phyloP scores from a whole-genome alignment of 2,113 vertebrate species.

The Eonycteris spelaea region DNA sequence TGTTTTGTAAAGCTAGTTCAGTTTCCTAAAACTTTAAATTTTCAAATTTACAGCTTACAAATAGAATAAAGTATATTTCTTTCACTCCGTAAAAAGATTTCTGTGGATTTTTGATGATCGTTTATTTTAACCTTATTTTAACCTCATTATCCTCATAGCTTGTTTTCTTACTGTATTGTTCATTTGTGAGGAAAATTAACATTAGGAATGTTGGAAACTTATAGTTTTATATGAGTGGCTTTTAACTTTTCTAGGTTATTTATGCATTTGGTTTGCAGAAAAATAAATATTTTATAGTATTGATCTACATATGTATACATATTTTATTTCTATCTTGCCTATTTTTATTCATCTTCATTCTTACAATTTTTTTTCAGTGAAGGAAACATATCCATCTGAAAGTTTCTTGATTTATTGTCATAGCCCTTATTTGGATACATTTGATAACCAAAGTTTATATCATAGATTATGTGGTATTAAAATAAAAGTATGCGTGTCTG shows the following conservation, averaged over 20 bases:
- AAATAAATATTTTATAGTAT: background rate
- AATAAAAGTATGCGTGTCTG: background rate
- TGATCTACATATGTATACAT: background rate
- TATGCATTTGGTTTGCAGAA: background rate
- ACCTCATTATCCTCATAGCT: background rate
- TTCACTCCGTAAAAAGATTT: conserved; percentile 37
- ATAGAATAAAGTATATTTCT: conserved; percentile 50
- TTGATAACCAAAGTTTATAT: background rate
- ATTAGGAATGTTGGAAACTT: background rate
- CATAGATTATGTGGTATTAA: background rate
- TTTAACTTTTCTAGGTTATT: background rate
- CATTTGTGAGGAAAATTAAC: conserved; percentile 28
- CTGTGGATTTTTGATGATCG: conserved; percentile 14
- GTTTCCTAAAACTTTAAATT: conserved; percentile 62
- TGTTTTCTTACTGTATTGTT: conserved; percentile 21
- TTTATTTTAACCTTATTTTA: conserved; percentile 38
- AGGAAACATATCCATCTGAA: background rate
- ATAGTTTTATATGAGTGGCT: background rate
- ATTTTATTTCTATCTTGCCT: conserved; percentile 31
- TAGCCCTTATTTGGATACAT: background rate
- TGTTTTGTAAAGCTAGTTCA: conserved; percentile 61
- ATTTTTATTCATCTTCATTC: background rate
- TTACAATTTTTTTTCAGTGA: background rate
- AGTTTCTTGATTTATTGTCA: background rate
- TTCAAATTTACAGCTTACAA: conserved; percentile 56